phyloP scores from a whole-genome alignment of 2,113 vertebrate species.

The Prolemur simus region DNA sequence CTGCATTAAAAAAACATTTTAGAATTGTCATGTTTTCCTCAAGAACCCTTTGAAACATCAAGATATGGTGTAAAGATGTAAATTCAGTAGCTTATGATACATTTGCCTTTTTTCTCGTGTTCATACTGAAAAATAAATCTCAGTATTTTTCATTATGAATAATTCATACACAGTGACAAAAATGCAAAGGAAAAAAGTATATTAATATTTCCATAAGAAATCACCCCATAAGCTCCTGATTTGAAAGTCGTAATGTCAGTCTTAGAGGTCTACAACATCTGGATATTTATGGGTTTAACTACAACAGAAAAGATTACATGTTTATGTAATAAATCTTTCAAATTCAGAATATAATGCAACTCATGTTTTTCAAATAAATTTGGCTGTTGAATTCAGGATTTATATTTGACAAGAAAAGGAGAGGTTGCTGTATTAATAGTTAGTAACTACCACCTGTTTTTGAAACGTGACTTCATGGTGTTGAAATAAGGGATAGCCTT shows the following conservation, averaged over 20 bases:
- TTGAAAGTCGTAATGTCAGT: constrained; percentile 24
- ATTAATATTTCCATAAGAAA: constrained; percentile 36
- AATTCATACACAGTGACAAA: constrained; percentile 55
- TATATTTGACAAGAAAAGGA: not conserved
- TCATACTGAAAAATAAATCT: constrained; percentile 58
- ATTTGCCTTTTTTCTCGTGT: not conserved
- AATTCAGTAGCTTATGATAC: constrained; percentile 27
- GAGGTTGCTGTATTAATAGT: not conserved
- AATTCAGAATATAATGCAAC: not conserved
- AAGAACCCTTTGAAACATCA: not conserved
- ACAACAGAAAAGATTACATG: not conserved
- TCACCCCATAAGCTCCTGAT: not conserved
- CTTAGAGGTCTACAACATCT: not conserved
- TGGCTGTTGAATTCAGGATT: not conserved
- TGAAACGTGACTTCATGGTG: not conserved
- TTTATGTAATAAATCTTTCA: constrained; percentile 34
- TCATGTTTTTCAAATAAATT: constrained; percentile 2
- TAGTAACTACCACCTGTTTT: not conserved
- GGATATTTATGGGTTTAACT: not conserved
- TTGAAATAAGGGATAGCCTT: not conserved
- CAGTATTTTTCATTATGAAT: constrained; percentile 35
- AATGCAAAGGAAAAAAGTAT: not conserved
- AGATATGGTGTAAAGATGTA: constrained; percentile 47
- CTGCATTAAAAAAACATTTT: not conserved
- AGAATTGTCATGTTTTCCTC: constrained; percentile 33